These are phyloP conservation scores for Danio aesculapii DNA, from an alignment of 2,797 vertebrate genomes.

Conservation along the genomic window DNA sequence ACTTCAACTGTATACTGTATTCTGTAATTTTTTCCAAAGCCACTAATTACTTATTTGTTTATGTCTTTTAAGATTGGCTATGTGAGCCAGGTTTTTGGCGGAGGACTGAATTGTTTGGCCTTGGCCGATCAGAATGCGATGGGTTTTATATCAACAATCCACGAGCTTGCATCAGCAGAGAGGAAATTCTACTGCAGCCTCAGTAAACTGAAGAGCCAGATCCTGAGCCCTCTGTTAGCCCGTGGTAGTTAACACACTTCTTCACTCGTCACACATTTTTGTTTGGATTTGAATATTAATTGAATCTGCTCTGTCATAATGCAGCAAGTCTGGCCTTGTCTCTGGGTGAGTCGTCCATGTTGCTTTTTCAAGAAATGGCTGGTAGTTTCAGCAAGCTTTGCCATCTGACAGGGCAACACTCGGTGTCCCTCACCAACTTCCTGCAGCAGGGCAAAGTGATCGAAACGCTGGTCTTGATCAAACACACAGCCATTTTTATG, in stretches of 20 bases:
- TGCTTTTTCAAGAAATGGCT: slow-evolving; percentile 87
- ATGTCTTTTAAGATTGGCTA: slow-evolving; percentile 82
- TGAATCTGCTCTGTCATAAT: not conserved
- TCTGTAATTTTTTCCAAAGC: not conserved
- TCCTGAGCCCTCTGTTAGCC: slow-evolving; percentile 86
- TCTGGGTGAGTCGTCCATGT: slow-evolving; percentile 75
- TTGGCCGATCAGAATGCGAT: slow-evolving; percentile 90
- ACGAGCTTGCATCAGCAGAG: slow-evolving; percentile 91
- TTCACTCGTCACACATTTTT: not conserved
- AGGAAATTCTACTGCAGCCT: slow-evolving; percentile 88
- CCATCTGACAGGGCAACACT: slow-evolving; percentile 89
- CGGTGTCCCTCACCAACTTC: slow-evolving; percentile 87
- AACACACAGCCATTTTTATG: slow-evolving; percentile 86
- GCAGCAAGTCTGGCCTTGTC: slow-evolving; percentile 79
- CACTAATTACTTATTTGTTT: not conserved
- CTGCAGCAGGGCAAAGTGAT: slow-evolving; percentile 83
- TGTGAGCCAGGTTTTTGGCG: slow-evolving; percentile 87
- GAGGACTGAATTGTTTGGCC: slow-evolving; percentile 84
- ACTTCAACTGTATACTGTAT: too few species aligned
- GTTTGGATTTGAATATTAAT: not conserved
- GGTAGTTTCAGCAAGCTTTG: slow-evolving; percentile 88
- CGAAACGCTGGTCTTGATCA: slow-evolving; percentile 86
- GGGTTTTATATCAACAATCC: slow-evolving; percentile 91
- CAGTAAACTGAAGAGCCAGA: slow-evolving; percentile 82
- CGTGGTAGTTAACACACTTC: slow-evolving; percentile 76